These are phyloP conservation scores for Spicauda simplicius DNA, from an alignment of 2,888 invertebrate genomes.

Conservation along the genomic window DNA sequence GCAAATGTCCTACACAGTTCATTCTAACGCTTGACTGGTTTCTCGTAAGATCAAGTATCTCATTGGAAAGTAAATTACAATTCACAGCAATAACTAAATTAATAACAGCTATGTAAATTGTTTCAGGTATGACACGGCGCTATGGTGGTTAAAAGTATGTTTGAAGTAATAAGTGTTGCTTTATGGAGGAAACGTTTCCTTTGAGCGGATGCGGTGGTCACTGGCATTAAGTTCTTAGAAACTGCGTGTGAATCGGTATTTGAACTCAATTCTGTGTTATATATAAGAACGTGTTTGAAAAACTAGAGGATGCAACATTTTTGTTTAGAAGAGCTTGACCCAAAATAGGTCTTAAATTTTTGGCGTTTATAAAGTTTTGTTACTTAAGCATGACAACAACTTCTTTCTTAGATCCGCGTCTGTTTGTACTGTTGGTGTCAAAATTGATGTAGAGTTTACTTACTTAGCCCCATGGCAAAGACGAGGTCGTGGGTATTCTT, in stretches of 20 bases:
- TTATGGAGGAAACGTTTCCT: constrained; percentile 14
- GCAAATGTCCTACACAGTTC: background rate
- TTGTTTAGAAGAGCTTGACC: too few species aligned
- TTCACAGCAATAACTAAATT: constrained; percentile 20
- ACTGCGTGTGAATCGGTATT: background rate
- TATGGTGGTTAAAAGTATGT: constrained; percentile 14
- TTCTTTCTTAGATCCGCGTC: too few species aligned
- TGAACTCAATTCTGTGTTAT: too few species aligned
- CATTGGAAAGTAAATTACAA: constrained; percentile 26
- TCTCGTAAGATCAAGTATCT: constrained; percentile 6
- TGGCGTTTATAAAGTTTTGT: too few species aligned
- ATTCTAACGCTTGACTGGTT: background rate
- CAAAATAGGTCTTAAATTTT: too few species aligned
- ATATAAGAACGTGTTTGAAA: too few species aligned
- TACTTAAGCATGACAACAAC: too few species aligned
- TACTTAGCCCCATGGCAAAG: too few species aligned
- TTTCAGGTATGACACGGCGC: constrained; percentile 30
- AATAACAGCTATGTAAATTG: constrained; percentile 39
- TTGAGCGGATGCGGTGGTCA: background rate
- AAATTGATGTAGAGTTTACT: too few species aligned
- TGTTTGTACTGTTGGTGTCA: too few species aligned
- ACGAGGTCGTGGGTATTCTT: too few species aligned
- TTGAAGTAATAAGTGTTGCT: constrained; percentile 10
- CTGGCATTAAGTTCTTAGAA: constrained; percentile 12
- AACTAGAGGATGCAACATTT: too few species aligned